Evolutionary conservation across 1,140 invertebrate species (phyloP), one percentile per base, ranked within the genome.

Genomic region (Drosophila parabipectinata): DNA sequence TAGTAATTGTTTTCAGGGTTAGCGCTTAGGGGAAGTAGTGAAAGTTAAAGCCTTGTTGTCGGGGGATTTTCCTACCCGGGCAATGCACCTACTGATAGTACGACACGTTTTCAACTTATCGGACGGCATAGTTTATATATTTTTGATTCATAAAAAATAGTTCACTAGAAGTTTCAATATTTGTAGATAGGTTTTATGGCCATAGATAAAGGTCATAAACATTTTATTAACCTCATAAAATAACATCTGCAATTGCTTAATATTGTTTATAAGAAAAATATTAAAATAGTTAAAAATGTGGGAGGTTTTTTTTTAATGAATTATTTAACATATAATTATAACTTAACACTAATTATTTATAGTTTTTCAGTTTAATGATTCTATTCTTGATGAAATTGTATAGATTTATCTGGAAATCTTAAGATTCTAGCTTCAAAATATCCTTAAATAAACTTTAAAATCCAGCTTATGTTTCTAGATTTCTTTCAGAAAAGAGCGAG

Each of bases 41-140:
- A 84, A 80, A 85, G 81, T 85, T 30, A 6, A 12, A 37, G 56
- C 75, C 71, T 78, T 83, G 80, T 83, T 79, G 62, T 79, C 67
- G 66, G 79, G 79, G 62, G 55, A 21, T 60, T 79, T 83, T 76
- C 62, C 71, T 41, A 55, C 57, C 28, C 37, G 28, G 56, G 48
- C 44, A 54, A 51, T 60, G 74, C 75, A 68, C 56, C 37, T 37
- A 3, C 34, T 51, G 59, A 52, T 67, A 66, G 18, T 1, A 15
- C 2, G 7, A 2, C 44, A 47, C 44, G 44, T 47, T 47, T 21
- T 7, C 39, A 44, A 9, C 24, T 12, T 26, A 30, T 54, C 26
- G 18, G 10, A 41, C n/a, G n/a, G 18, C 32, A 41, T 41, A 39
- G 34, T 10, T 3, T 15, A 21, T 66, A 15, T 28, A 44, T 28